Evolutionary conservation across 2,113 vertebrate species (phyloP), one percentile per base, ranked within the genome.

Genomic region (Bubalus kerabau): DNA sequence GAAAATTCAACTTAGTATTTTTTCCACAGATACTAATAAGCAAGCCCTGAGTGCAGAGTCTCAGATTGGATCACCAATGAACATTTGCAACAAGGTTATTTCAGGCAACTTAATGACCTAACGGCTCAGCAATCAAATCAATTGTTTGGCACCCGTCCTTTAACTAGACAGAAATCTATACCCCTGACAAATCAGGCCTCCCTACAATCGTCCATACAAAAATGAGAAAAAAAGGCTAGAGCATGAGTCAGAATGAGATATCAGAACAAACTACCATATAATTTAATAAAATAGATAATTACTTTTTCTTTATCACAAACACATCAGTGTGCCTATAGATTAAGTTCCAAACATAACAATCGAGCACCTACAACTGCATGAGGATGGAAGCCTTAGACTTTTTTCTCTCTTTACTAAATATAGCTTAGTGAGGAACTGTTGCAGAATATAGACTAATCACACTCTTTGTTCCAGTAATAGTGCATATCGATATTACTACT

Each of bases 111-210:
- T 97, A 97, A 97, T 97, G 95, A 98, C 64, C 71, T 92, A 88
- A 1, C 3, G 5, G 62, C 56, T 97, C 28, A 90, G 92, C 81
- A 97, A 96, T 96, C 84, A 92, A 97, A 97, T 96, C 92, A 97
- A 67, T 92, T 87, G 80, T 95, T 98, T 2, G 46, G 74, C 40
- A 94, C 15, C 92, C 95, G 64, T 97, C 87, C 84, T 98, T 96
- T 96, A 97, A 97, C 90, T 92, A 97, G 94, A 86, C 67, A 94
- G 95, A 97, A 98, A 91, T 96, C 96, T 97, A 86, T 95, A 92
- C 90, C 54, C 62, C 46, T 93, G 80, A 93, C 52, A 95, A 97
- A 81, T 96, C 84, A 85, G 32, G n/a, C 40, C 30, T 97, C 80
- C 74, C 40, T 91, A 78, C 13, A 62, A 3, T 80, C 10, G 91